phyloP scores from a whole-genome alignment of 1,140 invertebrate genomes.

The Ditylenchus dipsaci region DNA sequence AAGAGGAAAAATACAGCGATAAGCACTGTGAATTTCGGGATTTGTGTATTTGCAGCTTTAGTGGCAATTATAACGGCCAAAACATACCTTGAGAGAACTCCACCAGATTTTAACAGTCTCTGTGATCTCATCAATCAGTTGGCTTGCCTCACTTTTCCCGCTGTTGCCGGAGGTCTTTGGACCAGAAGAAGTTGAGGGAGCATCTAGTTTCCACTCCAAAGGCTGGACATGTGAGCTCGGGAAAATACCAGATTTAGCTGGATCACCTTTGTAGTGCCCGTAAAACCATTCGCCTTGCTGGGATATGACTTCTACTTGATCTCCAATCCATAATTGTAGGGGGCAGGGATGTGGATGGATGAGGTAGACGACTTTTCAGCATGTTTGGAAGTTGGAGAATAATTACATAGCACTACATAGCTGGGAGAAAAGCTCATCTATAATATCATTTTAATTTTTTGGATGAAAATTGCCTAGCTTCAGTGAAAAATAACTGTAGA shows the following conservation, averaged over 20 bases:
- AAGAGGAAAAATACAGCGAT: no score
- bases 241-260: slow-evolving; percentile 13
- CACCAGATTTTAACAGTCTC: slow-evolving; percentile 26
- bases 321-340: slow-evolving; percentile 23
- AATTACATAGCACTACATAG: slow-evolving; percentile 11
- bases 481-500: no score
- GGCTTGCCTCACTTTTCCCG: background rate
- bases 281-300: slow-evolving; percentile 33
- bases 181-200: background rate
- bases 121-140: slow-evolving; percentile 27
- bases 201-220: slow-evolving; percentile 6
- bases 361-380: background rate
- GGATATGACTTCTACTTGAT: slow-evolving; percentile 14
- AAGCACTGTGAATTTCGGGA: no score
- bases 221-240: slow-evolving; percentile 22
- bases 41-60: no score
- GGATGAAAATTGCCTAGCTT: no score
- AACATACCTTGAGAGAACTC: slow-evolving; percentile 11
- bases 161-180: background rate
- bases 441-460: background rate
- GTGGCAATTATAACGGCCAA: no score
- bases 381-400: background rate
- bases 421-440: background rate
- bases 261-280: slow-evolving; percentile 14
- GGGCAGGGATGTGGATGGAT: background rate